Evolutionary conservation across 2,113 vertebrate species (phyloP).

Genomic region (Erythrocercus mccallii): DNA sequence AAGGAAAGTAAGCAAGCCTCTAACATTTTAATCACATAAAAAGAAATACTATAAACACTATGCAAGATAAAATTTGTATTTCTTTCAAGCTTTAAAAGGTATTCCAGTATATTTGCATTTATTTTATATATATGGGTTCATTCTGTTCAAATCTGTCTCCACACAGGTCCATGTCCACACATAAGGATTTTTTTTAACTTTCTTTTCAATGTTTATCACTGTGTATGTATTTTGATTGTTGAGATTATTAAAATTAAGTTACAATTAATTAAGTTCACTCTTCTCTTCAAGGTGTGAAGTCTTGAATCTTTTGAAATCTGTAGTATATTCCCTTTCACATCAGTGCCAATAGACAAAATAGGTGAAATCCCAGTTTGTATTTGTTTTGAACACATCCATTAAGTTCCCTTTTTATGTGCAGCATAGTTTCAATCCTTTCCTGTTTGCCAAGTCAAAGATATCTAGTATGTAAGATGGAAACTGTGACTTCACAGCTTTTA

Average conservation of each 20-base stretch:
- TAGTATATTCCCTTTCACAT: background rate
- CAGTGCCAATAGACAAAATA: background rate
- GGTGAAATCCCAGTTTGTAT: background rate
- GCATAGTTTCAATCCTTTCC: background rate
- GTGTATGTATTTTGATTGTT: background rate
- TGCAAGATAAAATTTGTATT: background rate
- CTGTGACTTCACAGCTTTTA: background rate
- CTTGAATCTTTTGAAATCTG: background rate
- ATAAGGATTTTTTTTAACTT: fast-evolving
- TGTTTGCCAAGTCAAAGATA: background rate
- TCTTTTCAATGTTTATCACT: background rate
- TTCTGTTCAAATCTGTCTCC: background rate
- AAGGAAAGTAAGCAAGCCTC: background rate
- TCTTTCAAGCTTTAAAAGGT: background rate
- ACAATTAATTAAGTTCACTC: background rate
- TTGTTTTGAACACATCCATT: background rate
- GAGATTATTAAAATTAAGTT: background rate
- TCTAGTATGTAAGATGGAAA: background rate
- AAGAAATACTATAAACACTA: background rate
- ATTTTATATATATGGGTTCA: background rate
- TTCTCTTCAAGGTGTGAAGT: background rate
- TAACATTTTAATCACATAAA: background rate
- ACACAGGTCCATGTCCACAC: background rate
- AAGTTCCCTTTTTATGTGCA: background rate
- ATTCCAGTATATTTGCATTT: background rate